Percentiles rank a stretch among this genome's conserved stretches.
These are phyloP conservation scores for Phyllostomus hastatus DNA, from an alignment of 2,113 vertebrate species.

Conservation along the genomic window DNA sequence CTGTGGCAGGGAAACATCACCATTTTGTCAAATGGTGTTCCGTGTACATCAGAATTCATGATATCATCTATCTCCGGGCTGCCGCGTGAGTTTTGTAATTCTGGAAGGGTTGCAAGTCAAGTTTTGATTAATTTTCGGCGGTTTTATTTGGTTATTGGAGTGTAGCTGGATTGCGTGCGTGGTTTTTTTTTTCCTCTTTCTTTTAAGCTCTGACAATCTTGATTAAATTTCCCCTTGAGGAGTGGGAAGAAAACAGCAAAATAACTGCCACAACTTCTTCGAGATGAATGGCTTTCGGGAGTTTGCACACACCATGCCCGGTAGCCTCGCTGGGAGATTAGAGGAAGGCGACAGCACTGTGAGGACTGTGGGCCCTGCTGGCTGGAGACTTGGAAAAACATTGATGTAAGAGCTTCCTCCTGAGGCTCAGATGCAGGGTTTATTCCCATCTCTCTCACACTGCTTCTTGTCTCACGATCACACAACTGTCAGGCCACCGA, in stretches of 20 bases:
- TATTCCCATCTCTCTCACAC: neutral
- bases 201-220: slow-evolving; percentile 41
- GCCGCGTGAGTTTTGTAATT: slow-evolving; percentile 37
- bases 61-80: slow-evolving; percentile 51
- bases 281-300: slow-evolving; percentile 36
- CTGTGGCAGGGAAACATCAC: slow-evolving; percentile 29
- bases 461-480: slow-evolving; percentile 3
- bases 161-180: slow-evolving; percentile 32
- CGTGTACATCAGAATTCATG: slow-evolving; percentile 32
- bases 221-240: slow-evolving; percentile 57
- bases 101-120: slow-evolving; percentile 63
- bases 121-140: slow-evolving; percentile 70
- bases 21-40: slow-evolving; percentile 27
- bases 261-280: slow-evolving; percentile 51
- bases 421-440: neutral
- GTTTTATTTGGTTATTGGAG: slow-evolving; percentile 58
- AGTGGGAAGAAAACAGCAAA: slow-evolving; percentile 59
- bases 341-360: neutral
- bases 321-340: neutral
- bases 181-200: neutral
- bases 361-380: neutral
- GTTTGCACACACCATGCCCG: neutral
- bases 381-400: neutral
- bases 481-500: neutral
- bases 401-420: neutral